Conservation (phyloP, 2,888 invertebrate species). For the Trileptium ribeirensis region DNA sequence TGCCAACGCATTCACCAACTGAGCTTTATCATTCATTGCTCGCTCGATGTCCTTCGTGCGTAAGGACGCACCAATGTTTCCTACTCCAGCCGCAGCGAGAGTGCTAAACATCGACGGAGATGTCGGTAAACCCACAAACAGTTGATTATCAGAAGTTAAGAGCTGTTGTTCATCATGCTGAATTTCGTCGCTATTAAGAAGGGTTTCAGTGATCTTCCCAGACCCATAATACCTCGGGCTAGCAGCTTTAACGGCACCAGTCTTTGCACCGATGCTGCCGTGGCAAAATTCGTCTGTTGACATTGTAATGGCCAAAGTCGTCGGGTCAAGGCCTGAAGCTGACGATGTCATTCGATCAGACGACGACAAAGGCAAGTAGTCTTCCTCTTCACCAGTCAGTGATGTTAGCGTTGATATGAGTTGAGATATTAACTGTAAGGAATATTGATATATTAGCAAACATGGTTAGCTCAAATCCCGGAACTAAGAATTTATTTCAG, state of each 20-base stretch:
- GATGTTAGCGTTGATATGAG: slow-evolving; percentile 90
- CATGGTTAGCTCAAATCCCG: too few species aligned
- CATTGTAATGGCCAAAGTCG: not conserved
- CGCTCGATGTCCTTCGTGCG: slow-evolving; percentile 64
- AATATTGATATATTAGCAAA: too few species aligned
- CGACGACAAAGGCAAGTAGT: slow-evolving; percentile 56
- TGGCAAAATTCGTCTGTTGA: not conserved
- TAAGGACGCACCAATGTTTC: not conserved
- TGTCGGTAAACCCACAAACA: too few species aligned
- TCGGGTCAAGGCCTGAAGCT: slow-evolving; percentile 27
- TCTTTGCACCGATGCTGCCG: slow-evolving; percentile 3
- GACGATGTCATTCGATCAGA: not conserved
- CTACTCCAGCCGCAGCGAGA: not conserved
- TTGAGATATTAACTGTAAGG: slow-evolving; percentile 71
- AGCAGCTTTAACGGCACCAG: not conserved
- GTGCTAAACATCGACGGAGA: too few species aligned
- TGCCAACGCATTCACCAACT: slow-evolving; percentile 83
- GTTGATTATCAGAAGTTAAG: not conserved
- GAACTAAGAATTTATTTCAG: too few species aligned
- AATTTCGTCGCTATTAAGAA: too few species aligned
- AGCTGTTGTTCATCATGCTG: not conserved
- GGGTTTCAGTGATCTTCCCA: not conserved
- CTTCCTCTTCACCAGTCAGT: slow-evolving; percentile 76
- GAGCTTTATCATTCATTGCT: slow-evolving; percentile 94
- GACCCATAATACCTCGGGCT: not conserved